Percentiles rank a stretch among this genome's conserved stretches.
phyloP scores from a whole-genome alignment of 2,888 invertebrate genomes.

The Acleris literana region DNA sequence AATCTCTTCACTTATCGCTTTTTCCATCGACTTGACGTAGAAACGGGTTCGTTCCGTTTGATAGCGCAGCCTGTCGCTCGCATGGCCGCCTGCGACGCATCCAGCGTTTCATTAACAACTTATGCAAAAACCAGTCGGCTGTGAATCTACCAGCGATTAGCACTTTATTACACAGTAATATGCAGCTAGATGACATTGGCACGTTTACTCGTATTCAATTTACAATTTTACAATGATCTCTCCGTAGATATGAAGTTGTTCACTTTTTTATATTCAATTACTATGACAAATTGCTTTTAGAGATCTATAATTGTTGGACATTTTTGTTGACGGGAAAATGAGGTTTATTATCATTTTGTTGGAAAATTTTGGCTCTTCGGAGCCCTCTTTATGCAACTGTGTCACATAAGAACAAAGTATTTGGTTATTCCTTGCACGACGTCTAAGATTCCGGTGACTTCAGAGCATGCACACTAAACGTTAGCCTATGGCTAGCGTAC shows the following conservation, averaged over 20 bases:
- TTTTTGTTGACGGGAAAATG: not conserved
- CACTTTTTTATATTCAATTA: not conserved
- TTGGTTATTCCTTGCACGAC: too few species aligned
- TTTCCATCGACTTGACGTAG: too few species aligned
- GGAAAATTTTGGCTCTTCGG: not conserved
- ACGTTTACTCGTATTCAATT: constrained; percentile 21
- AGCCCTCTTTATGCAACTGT: too few species aligned
- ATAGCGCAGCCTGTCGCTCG: constrained; percentile 22
- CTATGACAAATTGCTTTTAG: not conserved
- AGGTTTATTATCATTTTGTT: not conserved
- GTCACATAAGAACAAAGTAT: too few species aligned
- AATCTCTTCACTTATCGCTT: too few species aligned
- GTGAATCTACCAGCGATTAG: constrained; percentile 34
- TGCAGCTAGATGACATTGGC: constrained; percentile 32
- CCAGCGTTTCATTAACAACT: constrained; percentile 34
- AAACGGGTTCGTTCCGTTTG: constrained; percentile 10
- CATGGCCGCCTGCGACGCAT: constrained; percentile 25
- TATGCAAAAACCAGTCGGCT: constrained; percentile 35
- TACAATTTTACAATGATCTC: constrained; percentile 29
- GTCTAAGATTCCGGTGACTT: too few species aligned
- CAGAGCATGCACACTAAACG: too few species aligned
- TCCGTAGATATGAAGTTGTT: constrained; percentile 14
- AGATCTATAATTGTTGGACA: not conserved
- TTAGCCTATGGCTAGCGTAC: too few species aligned
- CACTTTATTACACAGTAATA: constrained; percentile 32